phyloP scores from a whole-genome alignment of 2,797 vertebrate species.

The Epinephelus malabaricus region DNA sequence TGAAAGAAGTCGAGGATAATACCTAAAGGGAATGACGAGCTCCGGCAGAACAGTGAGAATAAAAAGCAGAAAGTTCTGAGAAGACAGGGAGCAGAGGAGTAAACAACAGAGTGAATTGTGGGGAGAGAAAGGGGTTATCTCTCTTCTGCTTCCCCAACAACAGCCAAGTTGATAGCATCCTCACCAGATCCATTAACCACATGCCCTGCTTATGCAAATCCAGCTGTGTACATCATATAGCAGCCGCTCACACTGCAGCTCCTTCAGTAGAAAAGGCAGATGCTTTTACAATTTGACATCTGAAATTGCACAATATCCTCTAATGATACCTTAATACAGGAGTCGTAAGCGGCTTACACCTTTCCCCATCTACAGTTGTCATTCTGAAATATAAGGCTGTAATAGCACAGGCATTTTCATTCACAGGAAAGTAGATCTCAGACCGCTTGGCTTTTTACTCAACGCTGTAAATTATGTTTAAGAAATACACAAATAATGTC shows the following conservation, averaged over 20 bases:
- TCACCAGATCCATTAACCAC: slow-evolving; percentile 4
- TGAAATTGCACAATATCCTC: slow-evolving; percentile 10
- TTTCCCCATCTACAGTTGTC: slow-evolving; percentile 15
- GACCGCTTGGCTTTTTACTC: not conserved
- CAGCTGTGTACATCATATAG: not conserved
- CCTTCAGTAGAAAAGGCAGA: not conserved
- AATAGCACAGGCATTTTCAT: not conserved
- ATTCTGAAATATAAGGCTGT: not conserved
- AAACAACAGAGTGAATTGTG: not conserved
- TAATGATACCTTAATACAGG: slow-evolving; percentile 22
- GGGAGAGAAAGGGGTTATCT: not conserved
- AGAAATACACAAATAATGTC: slow-evolving; percentile 1
- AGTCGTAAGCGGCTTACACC: slow-evolving; percentile 28
- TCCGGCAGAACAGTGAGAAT: not conserved
- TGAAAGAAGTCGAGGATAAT: not conserved
- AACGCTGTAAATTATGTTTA: not conserved
- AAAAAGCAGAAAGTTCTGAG: not conserved
- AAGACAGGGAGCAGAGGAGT: not conserved
- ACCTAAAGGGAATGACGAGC: not conserved
- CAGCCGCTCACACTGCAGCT: slow-evolving; percentile 17
- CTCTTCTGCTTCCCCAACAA: not conserved
- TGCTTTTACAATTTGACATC: slow-evolving; percentile 6
- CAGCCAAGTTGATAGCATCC: not conserved
- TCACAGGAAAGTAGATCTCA: slow-evolving; percentile 12
- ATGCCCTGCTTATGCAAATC: slow-evolving; percentile 20